These are phyloP conservation scores for Cyaniris semiargus DNA, from an alignment of 2,888 invertebrate species.

Conservation along the genomic window DNA sequence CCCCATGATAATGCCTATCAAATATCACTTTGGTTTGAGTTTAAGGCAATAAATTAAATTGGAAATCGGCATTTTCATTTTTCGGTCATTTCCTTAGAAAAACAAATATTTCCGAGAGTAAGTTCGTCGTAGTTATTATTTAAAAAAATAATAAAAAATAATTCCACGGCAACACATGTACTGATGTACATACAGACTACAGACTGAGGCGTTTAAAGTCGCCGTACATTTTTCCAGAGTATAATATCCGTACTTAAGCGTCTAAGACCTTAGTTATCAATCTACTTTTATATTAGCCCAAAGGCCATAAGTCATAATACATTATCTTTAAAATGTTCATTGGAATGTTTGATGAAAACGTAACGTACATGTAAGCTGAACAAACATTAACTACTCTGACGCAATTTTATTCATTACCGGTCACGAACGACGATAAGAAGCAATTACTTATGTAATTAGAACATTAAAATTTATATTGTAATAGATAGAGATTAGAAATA, in stretches of 20 bases:
- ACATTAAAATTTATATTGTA: not conserved
- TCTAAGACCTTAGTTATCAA: not conserved
- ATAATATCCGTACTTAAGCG: no score
- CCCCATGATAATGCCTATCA: slow-evolving; percentile 53
- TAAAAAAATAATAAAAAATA: no score
- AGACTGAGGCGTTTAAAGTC: not conserved
- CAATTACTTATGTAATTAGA: no score
- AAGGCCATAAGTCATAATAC: no score
- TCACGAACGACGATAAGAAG: slow-evolving; percentile 1
- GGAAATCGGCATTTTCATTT: not conserved
- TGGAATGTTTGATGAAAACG: no score
- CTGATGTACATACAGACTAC: no score
- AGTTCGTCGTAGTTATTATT: no score
- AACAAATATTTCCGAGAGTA: no score
- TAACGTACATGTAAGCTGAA: not conserved
- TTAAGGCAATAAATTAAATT: not conserved
- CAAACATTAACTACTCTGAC: not conserved
- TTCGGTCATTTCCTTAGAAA: no score
- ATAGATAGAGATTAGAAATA: not conserved
- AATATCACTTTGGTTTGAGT: not conserved
- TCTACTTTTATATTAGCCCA: not conserved
- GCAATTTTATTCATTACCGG: not conserved
- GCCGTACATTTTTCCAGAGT: not conserved
- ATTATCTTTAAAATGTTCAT: not conserved
- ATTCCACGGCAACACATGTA: no score